Percentiles rank a stretch among this genome's conserved stretches.
Conservation (phyloP, 2,113 vertebrate species). For the Pygoscelis antarcticus region DNA sequence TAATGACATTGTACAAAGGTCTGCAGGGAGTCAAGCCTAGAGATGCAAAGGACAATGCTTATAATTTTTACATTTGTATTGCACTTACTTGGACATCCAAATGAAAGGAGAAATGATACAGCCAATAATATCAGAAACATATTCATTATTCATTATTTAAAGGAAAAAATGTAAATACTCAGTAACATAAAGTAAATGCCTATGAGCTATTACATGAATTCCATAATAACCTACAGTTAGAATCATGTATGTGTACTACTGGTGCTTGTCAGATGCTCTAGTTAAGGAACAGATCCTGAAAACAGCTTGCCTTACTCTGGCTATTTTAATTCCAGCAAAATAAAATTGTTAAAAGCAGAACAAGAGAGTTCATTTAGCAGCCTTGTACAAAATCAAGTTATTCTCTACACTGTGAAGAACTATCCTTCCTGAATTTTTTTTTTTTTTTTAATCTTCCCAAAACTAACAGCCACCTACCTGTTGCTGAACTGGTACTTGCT, state of each 20-base stretch:
- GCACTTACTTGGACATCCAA: background rate
- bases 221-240: background rate
- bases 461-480: conserved; percentile 71
- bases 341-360: background rate
- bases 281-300: background rate
- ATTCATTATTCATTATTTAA: background rate
- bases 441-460: background rate
- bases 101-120: background rate
- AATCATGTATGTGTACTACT: background rate
- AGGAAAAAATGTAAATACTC: background rate
- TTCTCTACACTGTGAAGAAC: background rate
- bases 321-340: background rate
- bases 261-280: background rate
- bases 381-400: background rate
- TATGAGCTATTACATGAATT: background rate
- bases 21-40: background rate
- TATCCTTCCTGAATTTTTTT: background rate
- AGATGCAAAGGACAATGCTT: background rate
- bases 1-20: background rate
- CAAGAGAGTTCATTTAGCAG: background rate
- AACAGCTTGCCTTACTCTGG: background rate
- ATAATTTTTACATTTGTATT: background rate
- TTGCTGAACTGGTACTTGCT: conserved; percentile 83
- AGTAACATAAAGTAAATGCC: background rate
- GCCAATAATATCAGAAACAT: background rate